phyloP scores from a whole-genome alignment of 1,140 invertebrate genomes.

The Leptoteleia sp. region DNA sequence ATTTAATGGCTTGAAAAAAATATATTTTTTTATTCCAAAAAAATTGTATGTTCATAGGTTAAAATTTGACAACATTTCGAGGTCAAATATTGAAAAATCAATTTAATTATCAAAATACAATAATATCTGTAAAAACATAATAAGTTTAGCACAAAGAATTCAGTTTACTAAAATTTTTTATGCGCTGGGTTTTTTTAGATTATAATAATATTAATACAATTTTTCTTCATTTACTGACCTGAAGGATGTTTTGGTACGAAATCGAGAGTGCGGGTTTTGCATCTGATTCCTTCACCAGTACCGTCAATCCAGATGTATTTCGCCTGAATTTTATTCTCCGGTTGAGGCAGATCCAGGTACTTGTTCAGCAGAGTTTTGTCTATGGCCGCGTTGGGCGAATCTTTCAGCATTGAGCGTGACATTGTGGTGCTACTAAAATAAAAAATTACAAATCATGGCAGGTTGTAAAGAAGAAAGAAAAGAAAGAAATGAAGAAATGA shows the following conservation, averaged over 20 bases:
- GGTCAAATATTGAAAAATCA: too few species aligned
- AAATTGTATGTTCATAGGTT: too few species aligned
- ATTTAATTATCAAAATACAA: too few species aligned
- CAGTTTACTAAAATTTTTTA: too few species aligned
- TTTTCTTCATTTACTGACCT: too few species aligned
- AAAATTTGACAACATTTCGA: too few species aligned
- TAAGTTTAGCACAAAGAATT: too few species aligned
- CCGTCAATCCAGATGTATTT: slow-evolving; percentile 99
- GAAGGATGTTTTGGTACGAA: slow-evolving; percentile 87
- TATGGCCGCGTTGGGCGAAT: slow-evolving; percentile 87
- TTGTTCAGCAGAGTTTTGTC: slow-evolving; percentile 88
- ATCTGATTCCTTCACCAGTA: slow-evolving; percentile 91
- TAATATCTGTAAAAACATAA: too few species aligned
- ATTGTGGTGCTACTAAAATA: slow-evolving; percentile 73
- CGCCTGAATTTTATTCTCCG: slow-evolving; percentile 88
- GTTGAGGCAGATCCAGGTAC: slow-evolving; percentile 89
- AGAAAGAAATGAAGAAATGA: neutral
- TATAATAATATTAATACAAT: too few species aligned
- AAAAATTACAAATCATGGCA: neutral
- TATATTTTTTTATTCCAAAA: too few species aligned
- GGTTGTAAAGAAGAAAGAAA: neutral
- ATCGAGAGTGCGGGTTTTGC: slow-evolving; percentile 93
- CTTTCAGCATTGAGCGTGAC: slow-evolving; percentile 82
- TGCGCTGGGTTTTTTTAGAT: too few species aligned
- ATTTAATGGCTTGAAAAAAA: too few species aligned